Base-by-base conservation (phyloP, 2,113 vertebrate genomes). In the Brachyhypopomus gauderio region DNA sequence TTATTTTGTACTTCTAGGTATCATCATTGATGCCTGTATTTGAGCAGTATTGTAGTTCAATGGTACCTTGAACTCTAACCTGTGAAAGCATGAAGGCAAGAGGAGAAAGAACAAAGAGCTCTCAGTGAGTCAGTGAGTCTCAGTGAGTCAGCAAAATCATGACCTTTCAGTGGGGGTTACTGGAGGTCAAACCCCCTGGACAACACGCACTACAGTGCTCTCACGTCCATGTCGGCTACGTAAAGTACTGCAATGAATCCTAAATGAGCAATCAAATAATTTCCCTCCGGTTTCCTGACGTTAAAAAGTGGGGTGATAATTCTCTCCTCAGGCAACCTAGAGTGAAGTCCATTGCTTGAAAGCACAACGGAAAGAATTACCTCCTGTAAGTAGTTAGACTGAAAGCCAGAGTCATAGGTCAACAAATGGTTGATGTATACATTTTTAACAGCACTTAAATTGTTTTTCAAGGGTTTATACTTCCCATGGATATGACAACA, bases 141-240 rank as follows among this genome's bases (percentile, higher is more conserved):
- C 75, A 77, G 83, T 77, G 85, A 87, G 77, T 89, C 87, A 90
- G 91, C 91, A 89, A 88, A 85, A 90, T 86, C 59, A 75, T 66
- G 72, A 87, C 76, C 85, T 85, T 86, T 85, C 34, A 27, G 63
- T 76, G 84, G 84, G 84, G 77, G 79, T 90, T 76, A 88, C 85
- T 64, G 83, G 83, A 88, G 87, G 89, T 89, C 70, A 86, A 79
- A 79, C 55, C 3, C 52, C 82, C 70, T 56, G 79, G 76, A 86
- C 83, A 84, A 83, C 72, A 84, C 84, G 75, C 73, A 71, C 34
- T 19, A 22, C 17, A 25, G 69, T 36, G 36, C 55, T 72, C 17
- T 70, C 77, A 69, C 12, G 0, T 58, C 27, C 30, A 25, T 38
- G 30, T 60, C 52, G 3, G 64, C 52, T 59, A 22, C 30, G 23